A percentile compares a stretch with the other conserved stretches of the same genome.
Evolutionary conservation across 2,797 vertebrate species (phyloP).

Genomic region (Graptemys geographica): DNA sequence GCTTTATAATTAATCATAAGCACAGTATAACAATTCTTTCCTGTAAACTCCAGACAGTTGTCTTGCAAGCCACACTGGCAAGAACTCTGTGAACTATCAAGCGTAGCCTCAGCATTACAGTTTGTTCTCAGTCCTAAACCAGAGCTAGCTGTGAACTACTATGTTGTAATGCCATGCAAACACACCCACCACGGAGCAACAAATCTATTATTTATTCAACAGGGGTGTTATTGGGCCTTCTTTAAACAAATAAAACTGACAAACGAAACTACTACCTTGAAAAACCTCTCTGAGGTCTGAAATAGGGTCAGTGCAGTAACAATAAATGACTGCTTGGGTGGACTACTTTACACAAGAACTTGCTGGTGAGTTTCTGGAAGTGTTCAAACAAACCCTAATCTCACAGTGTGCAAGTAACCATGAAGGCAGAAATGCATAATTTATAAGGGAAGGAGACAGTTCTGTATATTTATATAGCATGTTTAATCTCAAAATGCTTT

Average conservation of each 20-base stretch:
- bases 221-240: not conserved
- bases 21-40: not conserved
- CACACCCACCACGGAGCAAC: not conserved
- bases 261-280: not conserved
- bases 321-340: not conserved
- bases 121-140: not conserved
- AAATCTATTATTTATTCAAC: constrained; percentile 18
- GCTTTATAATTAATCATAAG: not conserved
- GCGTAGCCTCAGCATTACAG: not conserved
- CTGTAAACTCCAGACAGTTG: not conserved
- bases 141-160: not conserved
- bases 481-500: not conserved
- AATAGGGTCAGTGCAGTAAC: not conserved
- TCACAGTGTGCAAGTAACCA: not conserved
- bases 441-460: not conserved
- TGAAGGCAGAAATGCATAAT: not conserved
- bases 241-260: not conserved
- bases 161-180: not conserved
- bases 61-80: not conserved
- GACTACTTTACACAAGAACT: not conserved
- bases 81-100: not conserved
- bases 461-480: not conserved
- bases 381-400: not conserved
- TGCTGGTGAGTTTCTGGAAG: not conserved
- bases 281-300: constrained; percentile 4